Evolutionary conservation across 2,797 vertebrate species (phyloP).

Genomic region (Hippopotamyrus pictus): DNA sequence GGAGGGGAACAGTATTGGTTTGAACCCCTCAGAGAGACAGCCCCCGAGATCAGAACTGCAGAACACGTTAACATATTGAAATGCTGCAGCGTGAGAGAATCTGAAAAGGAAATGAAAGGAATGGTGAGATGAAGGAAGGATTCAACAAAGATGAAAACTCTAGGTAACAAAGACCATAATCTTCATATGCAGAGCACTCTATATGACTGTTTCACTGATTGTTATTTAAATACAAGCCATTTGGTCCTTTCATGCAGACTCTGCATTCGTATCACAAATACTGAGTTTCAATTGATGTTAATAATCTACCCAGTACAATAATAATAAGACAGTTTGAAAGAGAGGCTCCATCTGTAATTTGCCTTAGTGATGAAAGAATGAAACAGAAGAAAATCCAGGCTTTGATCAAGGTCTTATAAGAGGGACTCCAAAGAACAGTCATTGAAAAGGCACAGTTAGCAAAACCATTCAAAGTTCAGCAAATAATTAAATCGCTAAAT

Average conservation of each 20-base stretch:
- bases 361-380: not conserved
- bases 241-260: not conserved
- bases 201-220: not conserved
- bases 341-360: not conserved
- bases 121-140: not conserved
- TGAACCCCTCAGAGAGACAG: not conserved
- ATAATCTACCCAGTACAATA: not conserved
- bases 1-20: not conserved
- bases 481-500: not conserved
- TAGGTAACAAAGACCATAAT: not conserved
- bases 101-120: constrained; percentile 25
- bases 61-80: constrained; percentile 10
- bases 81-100: constrained; percentile 6
- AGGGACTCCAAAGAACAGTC: not conserved
- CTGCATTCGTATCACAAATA: not conserved
- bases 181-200: not conserved
- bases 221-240: not conserved
- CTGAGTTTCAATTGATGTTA: not conserved
- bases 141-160: not conserved
- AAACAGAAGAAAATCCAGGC: not conserved
- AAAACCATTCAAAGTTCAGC: not conserved
- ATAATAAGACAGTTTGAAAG: not conserved
- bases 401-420: not conserved
- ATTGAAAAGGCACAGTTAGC: not conserved
- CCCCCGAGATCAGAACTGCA: constrained; percentile 7